Evolutionary conservation across 2,888 invertebrate species (phyloP).

Genomic region (Diadromus collaris): DNA sequence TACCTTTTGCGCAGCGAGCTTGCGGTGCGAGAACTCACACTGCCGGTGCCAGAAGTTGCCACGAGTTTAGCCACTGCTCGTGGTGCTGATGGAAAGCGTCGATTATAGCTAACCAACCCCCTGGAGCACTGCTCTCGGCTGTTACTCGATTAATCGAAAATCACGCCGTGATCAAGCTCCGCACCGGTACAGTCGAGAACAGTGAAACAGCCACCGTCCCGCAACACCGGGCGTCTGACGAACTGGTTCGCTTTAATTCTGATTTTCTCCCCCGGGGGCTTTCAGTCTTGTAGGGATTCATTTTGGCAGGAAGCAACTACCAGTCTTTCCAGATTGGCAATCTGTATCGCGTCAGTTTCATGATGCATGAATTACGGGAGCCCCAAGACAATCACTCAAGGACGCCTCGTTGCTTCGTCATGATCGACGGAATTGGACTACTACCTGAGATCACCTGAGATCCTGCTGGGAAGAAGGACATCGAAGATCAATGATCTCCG

Average conservation of each 20-base stretch:
- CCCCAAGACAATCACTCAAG: slow-evolving; percentile 5
- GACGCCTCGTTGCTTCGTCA: not conserved
- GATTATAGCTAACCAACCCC: slow-evolving; percentile 56
- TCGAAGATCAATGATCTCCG: not conserved
- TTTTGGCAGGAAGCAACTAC: slow-evolving; percentile 10
- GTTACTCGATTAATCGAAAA: slow-evolving; percentile 60
- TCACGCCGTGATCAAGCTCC: slow-evolving; percentile 45
- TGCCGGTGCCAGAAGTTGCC: not conserved
- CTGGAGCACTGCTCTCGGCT: slow-evolving; percentile 27
- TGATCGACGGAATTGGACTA: not conserved
- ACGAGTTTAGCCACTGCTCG: slow-evolving; percentile 10
- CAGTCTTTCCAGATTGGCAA: slow-evolving; percentile 39
- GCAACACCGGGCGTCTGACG: slow-evolving; percentile 23
- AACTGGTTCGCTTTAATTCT: slow-evolving; percentile 42
- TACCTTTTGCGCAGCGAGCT: not conserved
- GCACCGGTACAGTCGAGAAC: not conserved
- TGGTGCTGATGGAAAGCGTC: slow-evolving; percentile 57
- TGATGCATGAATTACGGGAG: not conserved
- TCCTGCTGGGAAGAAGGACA: not conserved
- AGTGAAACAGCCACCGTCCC: slow-evolving; percentile 19
- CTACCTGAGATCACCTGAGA: not conserved
- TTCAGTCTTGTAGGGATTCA: slow-evolving; percentile 20
- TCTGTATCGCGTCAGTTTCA: slow-evolving; percentile 7
- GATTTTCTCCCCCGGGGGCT: slow-evolving; percentile 24
- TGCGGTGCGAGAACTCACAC: slow-evolving; percentile 15